phyloP scores from a whole-genome alignment of 2,113 vertebrate genomes.

The Loxodonta africana region DNA sequence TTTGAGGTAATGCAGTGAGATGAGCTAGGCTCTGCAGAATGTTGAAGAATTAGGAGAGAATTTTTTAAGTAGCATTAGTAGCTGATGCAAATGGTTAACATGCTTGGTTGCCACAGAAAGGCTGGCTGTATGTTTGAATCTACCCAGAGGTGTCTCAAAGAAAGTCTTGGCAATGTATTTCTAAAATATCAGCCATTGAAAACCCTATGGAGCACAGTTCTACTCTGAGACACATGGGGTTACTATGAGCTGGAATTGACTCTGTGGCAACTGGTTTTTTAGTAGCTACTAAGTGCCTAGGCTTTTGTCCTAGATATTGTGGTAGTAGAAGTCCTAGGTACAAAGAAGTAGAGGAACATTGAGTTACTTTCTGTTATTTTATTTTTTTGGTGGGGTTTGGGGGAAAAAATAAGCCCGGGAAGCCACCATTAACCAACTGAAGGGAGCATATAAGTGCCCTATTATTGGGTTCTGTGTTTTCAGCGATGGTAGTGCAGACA shows the following conservation, averaged over 20 bases:
- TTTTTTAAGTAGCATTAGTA: background rate
- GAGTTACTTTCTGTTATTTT: background rate
- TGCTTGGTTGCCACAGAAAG: background rate
- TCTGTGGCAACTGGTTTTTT: background rate
- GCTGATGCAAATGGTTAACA: background rate
- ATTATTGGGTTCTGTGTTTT: background rate
- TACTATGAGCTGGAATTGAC: background rate
- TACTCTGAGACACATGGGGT: background rate
- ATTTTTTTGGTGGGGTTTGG: background rate
- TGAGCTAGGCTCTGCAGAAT: background rate
- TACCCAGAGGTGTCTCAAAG: background rate
- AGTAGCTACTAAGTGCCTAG: background rate
- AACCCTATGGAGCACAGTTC: background rate
- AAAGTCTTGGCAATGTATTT: background rate
- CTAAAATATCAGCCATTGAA: background rate
- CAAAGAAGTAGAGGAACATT: background rate
- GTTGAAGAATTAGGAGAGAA: background rate
- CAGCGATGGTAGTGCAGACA: background rate
- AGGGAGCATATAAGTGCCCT: background rate
- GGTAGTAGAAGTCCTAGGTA: background rate
- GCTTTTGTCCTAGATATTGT: background rate
- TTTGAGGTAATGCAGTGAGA: background rate
- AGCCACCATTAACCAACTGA: background rate
- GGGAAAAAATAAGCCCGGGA: background rate
- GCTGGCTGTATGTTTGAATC: background rate